These are phyloP conservation scores for Zoanthus sociatus DNA, from an alignment of 92 coral and sea anemone genomes.

Conservation along the genomic window DNA sequence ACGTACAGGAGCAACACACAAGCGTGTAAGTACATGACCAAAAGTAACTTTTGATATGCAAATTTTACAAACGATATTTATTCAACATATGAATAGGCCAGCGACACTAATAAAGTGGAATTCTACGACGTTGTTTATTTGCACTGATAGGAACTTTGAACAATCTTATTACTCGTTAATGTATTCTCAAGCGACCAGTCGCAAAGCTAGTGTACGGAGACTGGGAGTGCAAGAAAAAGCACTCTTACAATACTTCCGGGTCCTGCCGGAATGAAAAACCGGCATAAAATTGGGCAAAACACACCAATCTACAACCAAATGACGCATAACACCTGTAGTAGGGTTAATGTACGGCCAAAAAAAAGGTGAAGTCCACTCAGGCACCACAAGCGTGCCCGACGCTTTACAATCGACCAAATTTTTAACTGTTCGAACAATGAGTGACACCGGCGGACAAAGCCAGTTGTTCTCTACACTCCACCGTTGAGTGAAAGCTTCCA, in stretches of 20 bases:
- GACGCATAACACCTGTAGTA: conserved; percentile 16
- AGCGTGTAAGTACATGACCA: conserved; percentile 14
- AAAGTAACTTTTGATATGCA: neutral
- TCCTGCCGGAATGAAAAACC: conserved; percentile 25
- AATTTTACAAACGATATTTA: conserved; percentile 7
- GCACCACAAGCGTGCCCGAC: conserved; percentile 44
- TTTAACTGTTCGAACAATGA: conserved; percentile 27
- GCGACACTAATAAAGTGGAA: conserved; percentile 1
- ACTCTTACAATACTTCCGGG: neutral
- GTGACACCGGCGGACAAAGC: conserved; percentile 52
- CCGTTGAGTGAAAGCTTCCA: conserved; percentile 48
- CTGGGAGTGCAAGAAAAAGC: conserved; percentile 1
- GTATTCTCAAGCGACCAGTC: conserved; percentile 18
- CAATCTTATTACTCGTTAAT: conserved; percentile 7
- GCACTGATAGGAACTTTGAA: conserved; percentile 29
- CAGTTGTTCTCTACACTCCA: conserved; percentile 50
- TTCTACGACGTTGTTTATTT: conserved; percentile 20
- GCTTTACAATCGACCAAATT: conserved; percentile 34
- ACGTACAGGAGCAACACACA: conserved; percentile 2
- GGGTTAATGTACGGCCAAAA: conserved; percentile 35
- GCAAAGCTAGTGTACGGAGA: conserved; percentile 18
- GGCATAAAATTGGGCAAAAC: conserved; percentile 13
- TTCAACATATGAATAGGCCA: neutral
- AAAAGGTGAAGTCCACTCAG: conserved; percentile 34
- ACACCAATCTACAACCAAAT: conserved; percentile 20